These are phyloP conservation scores for Iguana delicatissima DNA, from an alignment of 2,797 vertebrate genomes.

Conservation along the genomic window DNA sequence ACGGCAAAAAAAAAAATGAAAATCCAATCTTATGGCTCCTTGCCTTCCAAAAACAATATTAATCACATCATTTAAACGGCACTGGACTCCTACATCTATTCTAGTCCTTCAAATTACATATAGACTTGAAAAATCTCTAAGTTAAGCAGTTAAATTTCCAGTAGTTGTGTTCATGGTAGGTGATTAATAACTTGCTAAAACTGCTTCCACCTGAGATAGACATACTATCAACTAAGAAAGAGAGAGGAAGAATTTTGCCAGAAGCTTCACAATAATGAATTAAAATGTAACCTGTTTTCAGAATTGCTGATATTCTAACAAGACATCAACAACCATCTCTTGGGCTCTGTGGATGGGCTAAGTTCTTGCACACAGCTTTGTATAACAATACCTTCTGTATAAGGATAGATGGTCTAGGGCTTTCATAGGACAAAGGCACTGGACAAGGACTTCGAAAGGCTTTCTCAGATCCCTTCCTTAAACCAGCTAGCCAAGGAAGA, in stretches of 20 bases:
- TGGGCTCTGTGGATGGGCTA: neutral
- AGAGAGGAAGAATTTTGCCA: neutral
- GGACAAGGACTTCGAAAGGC: neutral
- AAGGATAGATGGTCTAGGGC: neutral
- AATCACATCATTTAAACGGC: constrained; percentile 9
- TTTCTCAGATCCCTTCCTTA: neutral
- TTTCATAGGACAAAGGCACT: neutral
- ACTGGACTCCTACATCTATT: neutral
- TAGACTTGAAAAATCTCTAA: neutral
- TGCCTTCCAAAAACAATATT: constrained; percentile 17
- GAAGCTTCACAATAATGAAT: neutral
- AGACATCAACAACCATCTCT: neutral
- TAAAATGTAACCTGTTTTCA: neutral
- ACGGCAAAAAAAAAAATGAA: neutral
- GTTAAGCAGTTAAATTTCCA: neutral
- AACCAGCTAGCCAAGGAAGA: neutral
- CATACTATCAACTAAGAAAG: neutral
- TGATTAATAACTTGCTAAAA: neutral
- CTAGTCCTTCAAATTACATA: neutral
- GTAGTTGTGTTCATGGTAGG: neutral
- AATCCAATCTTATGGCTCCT: neutral
- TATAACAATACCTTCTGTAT: neutral
- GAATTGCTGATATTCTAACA: neutral
- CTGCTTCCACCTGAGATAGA: neutral
- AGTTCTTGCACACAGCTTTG: neutral